phyloP scores from a whole-genome alignment of 2,113 vertebrate species.

The Pundamilia nyererei region DNA sequence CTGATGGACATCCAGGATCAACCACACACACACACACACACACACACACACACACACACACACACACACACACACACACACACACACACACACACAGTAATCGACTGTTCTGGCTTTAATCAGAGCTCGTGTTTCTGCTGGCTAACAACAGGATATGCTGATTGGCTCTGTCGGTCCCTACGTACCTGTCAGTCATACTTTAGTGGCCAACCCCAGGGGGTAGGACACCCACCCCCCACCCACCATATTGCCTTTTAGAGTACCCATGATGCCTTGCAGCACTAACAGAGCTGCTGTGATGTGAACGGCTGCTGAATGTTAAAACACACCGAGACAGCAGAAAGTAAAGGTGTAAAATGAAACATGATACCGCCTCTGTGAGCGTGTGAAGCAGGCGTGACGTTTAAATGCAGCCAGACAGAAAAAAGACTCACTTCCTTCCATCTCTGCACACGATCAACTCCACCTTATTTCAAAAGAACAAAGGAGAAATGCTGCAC shows the following conservation, averaged over 20 bases:
- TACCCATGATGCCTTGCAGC: conserved; percentile 9
- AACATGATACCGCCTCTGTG: background rate
- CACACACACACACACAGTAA: background rate
- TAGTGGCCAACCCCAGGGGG: conserved; percentile 17
- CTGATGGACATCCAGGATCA: no score
- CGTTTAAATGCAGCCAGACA: background rate
- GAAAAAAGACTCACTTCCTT: background rate
- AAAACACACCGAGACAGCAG: background rate
- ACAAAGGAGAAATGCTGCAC: background rate
- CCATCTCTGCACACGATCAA: background rate
- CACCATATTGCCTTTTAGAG: background rate
- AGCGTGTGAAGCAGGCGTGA: background rate
- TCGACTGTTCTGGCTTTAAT: conserved; percentile 33
- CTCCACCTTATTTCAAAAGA: background rate
- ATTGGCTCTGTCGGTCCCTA: conserved; percentile 32
- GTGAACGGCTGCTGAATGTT: conserved; percentile 8
- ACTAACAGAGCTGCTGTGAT: conserved; percentile 19
- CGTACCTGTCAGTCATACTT: conserved; percentile 35
- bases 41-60: background rate
- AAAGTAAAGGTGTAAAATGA: background rate
- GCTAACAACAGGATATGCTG: conserved; percentile 31
- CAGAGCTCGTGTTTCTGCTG: conserved; percentile 14
- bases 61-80: background rate
- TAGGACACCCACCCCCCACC: background rate
- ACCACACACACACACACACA: background rate